Evolutionary conservation across 2,113 vertebrate genomes (phyloP), one percentile per base, ranked within the genome.

Genomic region (Alaudala cheleensis): DNA sequence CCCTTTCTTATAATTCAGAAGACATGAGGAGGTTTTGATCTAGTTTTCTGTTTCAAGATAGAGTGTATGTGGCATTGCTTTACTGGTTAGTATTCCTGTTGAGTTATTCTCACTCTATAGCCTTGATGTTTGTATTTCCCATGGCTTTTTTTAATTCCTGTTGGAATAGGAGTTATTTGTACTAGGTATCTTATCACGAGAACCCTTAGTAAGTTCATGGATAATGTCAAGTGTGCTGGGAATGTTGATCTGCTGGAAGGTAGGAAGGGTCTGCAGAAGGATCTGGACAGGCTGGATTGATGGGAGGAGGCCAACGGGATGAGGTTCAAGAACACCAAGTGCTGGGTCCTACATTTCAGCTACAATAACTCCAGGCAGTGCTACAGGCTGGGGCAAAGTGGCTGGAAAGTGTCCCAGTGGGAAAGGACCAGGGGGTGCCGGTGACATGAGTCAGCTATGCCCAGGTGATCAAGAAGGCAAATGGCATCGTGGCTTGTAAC

Each of bases 141-240:
- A 14, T 13, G 16, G 34, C 29, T 44, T 76, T 83, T 74, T 81
- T 61, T 61, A 23, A 82, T 79, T 93, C 54, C 76, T 65, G 14
- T 57, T 70, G 79, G 54, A 88, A 82, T 9, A 93, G 11, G 18
- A 53, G 5, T 83, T 39, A 40, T 16, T 85, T 34, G 20, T 76
- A 34, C 39, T n/a, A 37, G 0, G 0, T 39, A 51, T 66, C 62
- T 92, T 49, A 56, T 39, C 17, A 1, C 0, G 0, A 21, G n/a
- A 70, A n/a, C 10, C 16, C 47, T 62, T 49, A 34, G 40, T 54
- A 79, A 49, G 5, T 13, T 71, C 3, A 39, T 5, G 11, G 40
- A 54, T 39, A 16, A n/a, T 2, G 3, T n/a, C 24, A n/a, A 21
- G 29, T 25, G 14, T 45, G 20, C 23, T 40, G 56, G 8, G 29